These are phyloP conservation scores for Poecilia velifera DNA, from an alignment of 2,797 vertebrate species.

Conservation along the genomic window DNA sequence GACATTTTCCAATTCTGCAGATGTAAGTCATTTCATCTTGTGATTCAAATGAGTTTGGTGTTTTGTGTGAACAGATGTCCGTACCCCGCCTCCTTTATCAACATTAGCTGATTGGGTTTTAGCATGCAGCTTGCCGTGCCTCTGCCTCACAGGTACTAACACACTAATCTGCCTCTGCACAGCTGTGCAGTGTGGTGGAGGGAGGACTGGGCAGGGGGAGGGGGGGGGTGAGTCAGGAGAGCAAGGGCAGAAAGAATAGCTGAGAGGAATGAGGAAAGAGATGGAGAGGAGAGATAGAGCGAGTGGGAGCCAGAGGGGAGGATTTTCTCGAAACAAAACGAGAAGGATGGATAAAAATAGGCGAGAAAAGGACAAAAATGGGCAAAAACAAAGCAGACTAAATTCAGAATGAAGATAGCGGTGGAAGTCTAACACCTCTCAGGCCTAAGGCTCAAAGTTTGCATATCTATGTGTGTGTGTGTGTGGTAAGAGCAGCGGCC, in stretches of 20 bases:
- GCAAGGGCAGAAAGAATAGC: conserved; percentile 61
- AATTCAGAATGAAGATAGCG: conserved; percentile 23
- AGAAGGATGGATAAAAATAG: conserved; percentile 47
- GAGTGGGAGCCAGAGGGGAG: conserved; percentile 55
- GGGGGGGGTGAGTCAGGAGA: conserved; percentile 24
- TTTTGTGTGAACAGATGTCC: conserved; percentile 88
- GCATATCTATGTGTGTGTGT: not conserved
- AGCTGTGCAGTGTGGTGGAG: conserved; percentile 74
- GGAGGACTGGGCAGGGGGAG: conserved; percentile 31
- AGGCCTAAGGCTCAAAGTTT: conserved; percentile 25
- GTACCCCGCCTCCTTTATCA: conserved; percentile 85
- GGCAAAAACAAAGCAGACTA: conserved; percentile 39
- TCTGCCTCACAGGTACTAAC: conserved; percentile 85
- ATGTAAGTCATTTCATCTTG: conserved; percentile 87
- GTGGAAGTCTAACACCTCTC: conserved; percentile 16
- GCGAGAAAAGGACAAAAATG: conserved; percentile 28
- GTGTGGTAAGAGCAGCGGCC: conserved; percentile 49
- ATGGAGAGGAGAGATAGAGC: conserved; percentile 50
- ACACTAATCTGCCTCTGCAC: conserved; percentile 82
- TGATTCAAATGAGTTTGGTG: conserved; percentile 87
- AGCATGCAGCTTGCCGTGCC: conserved; percentile 79
- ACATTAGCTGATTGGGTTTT: conserved; percentile 88
- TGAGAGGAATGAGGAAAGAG: conserved; percentile 57
- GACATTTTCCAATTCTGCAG: conserved; percentile 85
- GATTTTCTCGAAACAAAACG: conserved; percentile 55